These are phyloP conservation scores for Hycleus cichorii DNA, from an alignment of 1,140 invertebrate species.

Conservation along the genomic window DNA sequence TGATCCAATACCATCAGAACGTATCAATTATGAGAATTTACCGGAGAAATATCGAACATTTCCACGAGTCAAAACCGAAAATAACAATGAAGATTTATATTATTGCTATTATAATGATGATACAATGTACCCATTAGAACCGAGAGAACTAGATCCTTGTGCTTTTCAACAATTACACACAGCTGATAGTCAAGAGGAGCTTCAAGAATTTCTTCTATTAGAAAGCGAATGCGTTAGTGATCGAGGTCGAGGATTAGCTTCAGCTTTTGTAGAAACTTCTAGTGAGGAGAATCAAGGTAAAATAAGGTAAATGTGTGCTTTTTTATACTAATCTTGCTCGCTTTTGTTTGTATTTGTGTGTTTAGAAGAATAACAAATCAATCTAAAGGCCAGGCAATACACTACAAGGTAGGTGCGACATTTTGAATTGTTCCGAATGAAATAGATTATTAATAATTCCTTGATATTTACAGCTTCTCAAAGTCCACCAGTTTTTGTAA, in stretches of 20 bases:
- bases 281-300: constrained; percentile 23
- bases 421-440: too few species aligned
- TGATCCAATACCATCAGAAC: constrained; percentile 32
- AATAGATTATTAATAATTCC: background rate
- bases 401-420: background rate
- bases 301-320: background rate
- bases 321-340: background rate
- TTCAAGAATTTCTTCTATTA: constrained; percentile 57
- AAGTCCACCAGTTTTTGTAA: constrained; percentile 70
- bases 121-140: constrained; percentile 49
- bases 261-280: constrained; percentile 36
- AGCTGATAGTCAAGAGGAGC: constrained; percentile 55
- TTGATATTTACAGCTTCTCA: constrained; percentile 56
- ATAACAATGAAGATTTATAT: constrained; percentile 11
- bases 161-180: constrained; percentile 52
- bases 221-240: constrained; percentile 55
- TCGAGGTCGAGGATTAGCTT: constrained; percentile 43
- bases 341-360: background rate
- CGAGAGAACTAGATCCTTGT: constrained; percentile 51
- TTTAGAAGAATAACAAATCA: too few species aligned
- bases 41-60: constrained; percentile 48
- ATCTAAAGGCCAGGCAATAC: too few species aligned
- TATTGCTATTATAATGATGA: constrained; percentile 35
- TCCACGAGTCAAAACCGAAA: constrained; percentile 42
- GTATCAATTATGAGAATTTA: constrained; percentile 25